A percentile compares a stretch with the other conserved stretches of the same genome.
These are phyloP conservation scores for Dendroctonus ponderosae DNA, from an alignment of 1,140 invertebrate species.

Conservation along the genomic window DNA sequence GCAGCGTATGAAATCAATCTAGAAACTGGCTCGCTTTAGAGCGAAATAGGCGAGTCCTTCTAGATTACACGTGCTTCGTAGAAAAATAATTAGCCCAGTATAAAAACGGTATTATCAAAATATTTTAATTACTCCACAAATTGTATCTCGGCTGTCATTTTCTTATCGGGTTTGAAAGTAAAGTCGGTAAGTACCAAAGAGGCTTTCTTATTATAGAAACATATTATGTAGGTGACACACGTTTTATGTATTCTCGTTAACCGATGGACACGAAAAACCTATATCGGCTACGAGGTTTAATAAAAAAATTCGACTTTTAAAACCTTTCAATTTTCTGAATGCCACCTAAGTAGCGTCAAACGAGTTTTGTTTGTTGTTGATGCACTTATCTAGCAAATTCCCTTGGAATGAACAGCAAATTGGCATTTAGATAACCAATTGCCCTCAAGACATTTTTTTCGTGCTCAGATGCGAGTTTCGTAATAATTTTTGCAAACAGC, in stretches of 20 bases:
- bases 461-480: too few relatives aligned
- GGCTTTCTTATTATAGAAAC: slow-evolving; percentile 31
- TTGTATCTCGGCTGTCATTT: slow-evolving; percentile 29
- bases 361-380: too few relatives aligned
- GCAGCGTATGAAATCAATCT: too few relatives aligned
- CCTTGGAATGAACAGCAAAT: too few relatives aligned
- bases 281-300: slow-evolving; percentile 9
- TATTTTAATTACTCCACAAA: slow-evolving; percentile 33
- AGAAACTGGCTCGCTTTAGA: too few relatives aligned
- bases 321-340: too few relatives aligned
- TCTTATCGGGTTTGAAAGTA: slow-evolving; percentile 28
- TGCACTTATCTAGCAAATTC: too few relatives aligned
- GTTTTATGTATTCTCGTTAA: slow-evolving; percentile 26
- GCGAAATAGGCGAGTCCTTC: too few relatives aligned
- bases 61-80: background rate
- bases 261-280: slow-evolving; percentile 18
- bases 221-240: slow-evolving; percentile 31
- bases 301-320: slow-evolving; percentile 5
- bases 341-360: too few relatives aligned
- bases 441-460: too few relatives aligned
- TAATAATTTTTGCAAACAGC: too few relatives aligned
- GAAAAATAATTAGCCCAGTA: slow-evolving; percentile 23
- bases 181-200: slow-evolving; percentile 33
- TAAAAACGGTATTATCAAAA: slow-evolving; percentile 27
- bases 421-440: too few relatives aligned